Evolutionary conservation across 2,888 invertebrate genomes (phyloP), one percentile per base, ranked within the genome.

Genomic region (Patella pellucida): DNA sequence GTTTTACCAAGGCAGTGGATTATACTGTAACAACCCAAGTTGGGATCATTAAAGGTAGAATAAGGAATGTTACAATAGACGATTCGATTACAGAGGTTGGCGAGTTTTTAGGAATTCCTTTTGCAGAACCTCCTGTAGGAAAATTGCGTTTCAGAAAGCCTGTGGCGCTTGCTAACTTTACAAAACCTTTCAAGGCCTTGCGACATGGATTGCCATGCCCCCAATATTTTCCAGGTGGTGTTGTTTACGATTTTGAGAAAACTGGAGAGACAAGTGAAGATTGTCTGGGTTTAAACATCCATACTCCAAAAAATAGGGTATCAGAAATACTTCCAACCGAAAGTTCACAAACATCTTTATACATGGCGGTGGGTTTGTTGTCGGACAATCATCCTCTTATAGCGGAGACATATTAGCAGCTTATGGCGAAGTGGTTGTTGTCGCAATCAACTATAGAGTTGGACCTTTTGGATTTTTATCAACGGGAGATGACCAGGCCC

Each of bases 191-290:
- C 79, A 96, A 97, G 90, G 94, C 97, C 54, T 96, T 95, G n/a
- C 93, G 93, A 87, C 93, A 94, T 89, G 96, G 97, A 80, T 96
- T 96, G 90, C 94, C 96, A 80, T 97, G 97, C 93, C 95, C 95
- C 87, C 97, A 72, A 16, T 19, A 16, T n/a, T 12, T 19, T 41
- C 31, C 23, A 41, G 31, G 41, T 14, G 5, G 19, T 62, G 72
- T 23, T n/a, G n/a, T 62, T 15, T 50, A 19, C 3, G 16, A 19
- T 23, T 23, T 19, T 19, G 23, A 62, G 14, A 78, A 77, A 23
- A 82, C 81, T 56, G 68, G 23, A 19, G 69, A 80, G 16, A 74
- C 76, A 14, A 80, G 82, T 12, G 86, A 86, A 73, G 84, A 86
- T 68, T 86, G 86, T 69, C 71, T 86, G 4, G 78, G 81, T 52